These are phyloP conservation scores for Oreocharis arfaki DNA, from an alignment of 2,113 vertebrate genomes.

Conservation along the genomic window DNA sequence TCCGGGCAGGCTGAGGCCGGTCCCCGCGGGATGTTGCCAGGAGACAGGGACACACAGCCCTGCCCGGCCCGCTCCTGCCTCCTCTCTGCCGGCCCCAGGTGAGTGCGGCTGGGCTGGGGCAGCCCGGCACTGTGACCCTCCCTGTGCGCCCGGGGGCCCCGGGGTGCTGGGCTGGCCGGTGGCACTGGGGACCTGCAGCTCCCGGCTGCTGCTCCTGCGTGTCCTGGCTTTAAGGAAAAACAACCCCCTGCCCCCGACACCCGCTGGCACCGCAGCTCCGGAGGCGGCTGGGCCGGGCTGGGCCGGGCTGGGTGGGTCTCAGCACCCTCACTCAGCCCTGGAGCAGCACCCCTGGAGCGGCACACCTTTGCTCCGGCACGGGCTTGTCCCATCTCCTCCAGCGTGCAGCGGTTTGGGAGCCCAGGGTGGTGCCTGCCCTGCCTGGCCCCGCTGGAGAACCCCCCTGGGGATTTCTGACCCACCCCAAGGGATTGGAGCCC, in stretches of 20 bases:
- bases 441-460: background rate
- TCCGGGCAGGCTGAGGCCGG: background rate
- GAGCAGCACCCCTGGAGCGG: too few relatives aligned
- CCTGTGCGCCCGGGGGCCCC: background rate
- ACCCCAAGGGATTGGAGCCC: background rate
- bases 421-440: background rate
- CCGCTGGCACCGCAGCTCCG: accelerated
- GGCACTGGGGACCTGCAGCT: accelerated
- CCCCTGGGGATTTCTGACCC: background rate
- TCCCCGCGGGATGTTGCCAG: background rate
- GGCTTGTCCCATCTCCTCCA: background rate
- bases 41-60: background rate
- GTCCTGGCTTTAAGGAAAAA: accelerated
- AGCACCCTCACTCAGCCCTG: background rate
- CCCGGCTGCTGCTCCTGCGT: accelerated
- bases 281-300: background rate
- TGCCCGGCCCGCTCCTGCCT: background rate
- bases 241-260: background rate
- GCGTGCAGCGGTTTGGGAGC: background rate
- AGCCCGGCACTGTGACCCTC: accelerated
- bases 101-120: background rate
- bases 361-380: background rate
- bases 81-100: background rate
- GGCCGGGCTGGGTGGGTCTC: background rate
- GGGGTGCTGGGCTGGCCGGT: accelerated